Evolutionary conservation across 2,113 vertebrate genomes (phyloP).

Genomic region (Mungos mungo): DNA sequence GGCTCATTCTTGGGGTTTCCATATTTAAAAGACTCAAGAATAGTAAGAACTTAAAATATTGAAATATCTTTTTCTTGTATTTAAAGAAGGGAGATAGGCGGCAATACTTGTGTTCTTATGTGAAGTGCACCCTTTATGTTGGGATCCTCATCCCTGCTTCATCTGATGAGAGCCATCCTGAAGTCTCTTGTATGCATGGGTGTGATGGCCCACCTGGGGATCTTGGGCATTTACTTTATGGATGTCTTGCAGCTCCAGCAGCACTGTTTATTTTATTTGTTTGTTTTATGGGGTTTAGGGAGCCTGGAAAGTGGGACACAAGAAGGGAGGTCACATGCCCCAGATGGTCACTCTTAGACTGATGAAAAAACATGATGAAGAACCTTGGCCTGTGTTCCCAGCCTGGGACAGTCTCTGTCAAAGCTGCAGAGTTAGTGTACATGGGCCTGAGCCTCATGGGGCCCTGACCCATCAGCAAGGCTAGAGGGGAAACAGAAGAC

Average conservation of each 20-base stretch:
- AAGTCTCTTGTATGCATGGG: not conserved
- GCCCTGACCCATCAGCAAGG: no score
- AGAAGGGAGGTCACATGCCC: not conserved
- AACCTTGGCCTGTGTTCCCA: not conserved
- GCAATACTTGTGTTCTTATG: not conserved
- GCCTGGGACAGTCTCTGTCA: rapidly evolving
- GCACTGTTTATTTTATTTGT: not conserved
- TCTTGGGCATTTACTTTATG: no score
- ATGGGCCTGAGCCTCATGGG: no score
- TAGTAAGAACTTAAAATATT: not conserved
- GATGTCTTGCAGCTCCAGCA: not conserved
- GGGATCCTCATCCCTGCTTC: not conserved
- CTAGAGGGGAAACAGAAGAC: not conserved
- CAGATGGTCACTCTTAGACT: not conserved
- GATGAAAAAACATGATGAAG: not conserved
- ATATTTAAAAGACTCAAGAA: not conserved
- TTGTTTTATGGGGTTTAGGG: not conserved
- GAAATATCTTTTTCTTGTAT: not conserved
- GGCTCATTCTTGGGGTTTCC: not conserved
- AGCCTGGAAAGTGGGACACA: not conserved
- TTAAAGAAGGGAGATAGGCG: not conserved
- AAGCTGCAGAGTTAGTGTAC: not conserved
- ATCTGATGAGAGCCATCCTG: not conserved
- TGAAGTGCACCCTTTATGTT: not conserved
- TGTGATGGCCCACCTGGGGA: rapidly evolving